These are phyloP conservation scores for Pemphredon lugubris DNA, from an alignment of 2,888 invertebrate genomes.

Conservation along the genomic window DNA sequence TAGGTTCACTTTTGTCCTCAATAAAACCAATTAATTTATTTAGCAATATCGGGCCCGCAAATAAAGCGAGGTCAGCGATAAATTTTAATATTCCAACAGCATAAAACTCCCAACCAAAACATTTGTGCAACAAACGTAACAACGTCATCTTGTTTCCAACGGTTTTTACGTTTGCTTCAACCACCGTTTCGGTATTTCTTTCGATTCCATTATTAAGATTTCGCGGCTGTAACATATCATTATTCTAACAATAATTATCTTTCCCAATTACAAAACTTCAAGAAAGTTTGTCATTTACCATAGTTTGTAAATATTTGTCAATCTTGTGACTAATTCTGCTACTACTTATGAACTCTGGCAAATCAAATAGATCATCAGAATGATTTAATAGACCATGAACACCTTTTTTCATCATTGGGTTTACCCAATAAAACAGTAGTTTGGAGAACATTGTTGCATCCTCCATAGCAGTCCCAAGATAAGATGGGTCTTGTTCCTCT, in stretches of 20 bases:
- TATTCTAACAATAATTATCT: not conserved
- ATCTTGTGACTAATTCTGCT: slow-evolving; percentile 84
- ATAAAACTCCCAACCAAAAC: slow-evolving; percentile 92
- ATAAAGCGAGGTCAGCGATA: slow-evolving; percentile 90
- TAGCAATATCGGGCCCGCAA: slow-evolving; percentile 94
- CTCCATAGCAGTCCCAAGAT: slow-evolving; percentile 92
- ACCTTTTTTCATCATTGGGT: slow-evolving; percentile 92
- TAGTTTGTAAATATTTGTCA: slow-evolving; percentile 82
- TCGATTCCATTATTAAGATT: slow-evolving; percentile 34
- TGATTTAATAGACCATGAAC: slow-evolving; percentile 86
- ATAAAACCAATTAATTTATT: slow-evolving; percentile 91
- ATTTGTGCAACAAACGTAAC: slow-evolving; percentile 87
- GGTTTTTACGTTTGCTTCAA: slow-evolving; percentile 39
- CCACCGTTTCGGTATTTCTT: slow-evolving; percentile 34
- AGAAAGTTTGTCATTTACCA: slow-evolving; percentile 55
- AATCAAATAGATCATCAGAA: slow-evolving; percentile 91
- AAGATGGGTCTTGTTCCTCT: slow-evolving; percentile 85
- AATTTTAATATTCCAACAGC: slow-evolving; percentile 92
- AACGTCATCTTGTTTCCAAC: slow-evolving; percentile 82
- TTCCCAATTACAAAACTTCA: not conserved
- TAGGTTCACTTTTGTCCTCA: slow-evolving; percentile 87
- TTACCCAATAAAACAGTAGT: slow-evolving; percentile 94
- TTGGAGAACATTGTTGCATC: slow-evolving; percentile 87
- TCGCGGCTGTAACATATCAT: slow-evolving; percentile 40
- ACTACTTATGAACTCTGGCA: slow-evolving; percentile 87